Evolutionary conservation across 2,113 vertebrate species (phyloP).

Genomic region (Catharus bicknelli): DNA sequence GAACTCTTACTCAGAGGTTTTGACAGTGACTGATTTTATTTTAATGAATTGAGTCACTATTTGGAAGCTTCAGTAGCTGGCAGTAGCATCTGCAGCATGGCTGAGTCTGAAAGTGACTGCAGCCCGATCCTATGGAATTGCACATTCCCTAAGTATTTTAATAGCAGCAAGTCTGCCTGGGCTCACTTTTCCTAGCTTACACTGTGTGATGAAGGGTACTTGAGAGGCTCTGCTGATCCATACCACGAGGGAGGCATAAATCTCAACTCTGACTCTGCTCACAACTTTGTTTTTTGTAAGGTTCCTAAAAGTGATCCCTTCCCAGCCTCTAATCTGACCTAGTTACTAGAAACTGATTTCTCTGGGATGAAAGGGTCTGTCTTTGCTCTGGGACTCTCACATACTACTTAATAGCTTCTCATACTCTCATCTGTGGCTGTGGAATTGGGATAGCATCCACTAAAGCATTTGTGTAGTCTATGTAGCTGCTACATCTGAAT

Average conservation of each 20-base stretch:
- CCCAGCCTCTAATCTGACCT: slow-evolving; percentile 12
- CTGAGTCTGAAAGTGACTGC: not conserved
- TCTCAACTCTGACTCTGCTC: not conserved
- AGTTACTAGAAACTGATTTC: slow-evolving; percentile 31
- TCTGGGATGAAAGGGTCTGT: not conserved
- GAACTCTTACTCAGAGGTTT: slow-evolving; percentile 8
- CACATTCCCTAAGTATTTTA: not conserved
- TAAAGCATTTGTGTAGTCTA: not conserved
- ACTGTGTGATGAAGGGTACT: not conserved
- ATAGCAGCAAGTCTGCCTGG: not conserved
- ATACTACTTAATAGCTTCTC: not conserved
- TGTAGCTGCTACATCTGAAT: not conserved
- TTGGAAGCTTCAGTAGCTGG: not conserved
- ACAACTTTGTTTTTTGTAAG: not conserved
- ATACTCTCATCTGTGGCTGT: not conserved
- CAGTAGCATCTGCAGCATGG: not conserved
- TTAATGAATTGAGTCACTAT: slow-evolving; percentile 30
- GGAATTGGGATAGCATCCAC: not conserved
- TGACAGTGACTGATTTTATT: slow-evolving; percentile 17
- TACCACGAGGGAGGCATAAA: not conserved
- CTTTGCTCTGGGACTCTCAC: not conserved
- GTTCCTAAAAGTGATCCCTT: slow-evolving; percentile 31
- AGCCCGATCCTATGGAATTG: not conserved
- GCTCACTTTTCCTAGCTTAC: not conserved
- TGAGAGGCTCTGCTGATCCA: not conserved